These are phyloP conservation scores for Hydropsyche betteni DNA, from an alignment of 2,888 invertebrate species.

Conservation along the genomic window DNA sequence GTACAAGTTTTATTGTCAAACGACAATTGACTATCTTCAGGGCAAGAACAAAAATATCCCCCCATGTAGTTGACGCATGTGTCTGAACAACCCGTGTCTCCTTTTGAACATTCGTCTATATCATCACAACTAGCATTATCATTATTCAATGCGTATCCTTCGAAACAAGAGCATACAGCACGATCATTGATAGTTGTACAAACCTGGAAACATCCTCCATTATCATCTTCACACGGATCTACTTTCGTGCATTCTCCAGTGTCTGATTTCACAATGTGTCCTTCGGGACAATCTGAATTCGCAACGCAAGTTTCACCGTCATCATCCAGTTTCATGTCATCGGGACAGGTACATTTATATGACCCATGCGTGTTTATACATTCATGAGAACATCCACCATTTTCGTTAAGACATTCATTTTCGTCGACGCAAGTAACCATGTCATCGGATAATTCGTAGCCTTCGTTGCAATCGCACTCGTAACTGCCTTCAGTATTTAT, in stretches of 20 bases:
- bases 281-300: constrained; percentile 46
- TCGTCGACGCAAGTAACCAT: constrained; percentile 55
- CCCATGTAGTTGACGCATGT: constrained; percentile 62
- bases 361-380: constrained; percentile 72
- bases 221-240: constrained; percentile 64
- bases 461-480: constrained; percentile 63
- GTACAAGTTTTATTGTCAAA: constrained; percentile 54
- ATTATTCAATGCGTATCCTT: constrained; percentile 64
- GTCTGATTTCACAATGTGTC: constrained; percentile 53
- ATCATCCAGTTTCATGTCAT: constrained; percentile 62
- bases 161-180: constrained; percentile 69
- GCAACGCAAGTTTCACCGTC: constrained; percentile 60
- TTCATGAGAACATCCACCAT: constrained; percentile 59
- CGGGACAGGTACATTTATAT: constrained; percentile 68
- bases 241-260: constrained; percentile 58
- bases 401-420: constrained; percentile 56
- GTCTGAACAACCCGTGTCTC: constrained; percentile 58
- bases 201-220: constrained; percentile 65
- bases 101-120: constrained; percentile 62
- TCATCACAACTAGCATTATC: constrained; percentile 63
- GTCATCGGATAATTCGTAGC: constrained; percentile 54
- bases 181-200: constrained; percentile 70
- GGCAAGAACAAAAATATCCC: constrained; percentile 64
- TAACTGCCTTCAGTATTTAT: constrained; percentile 63
- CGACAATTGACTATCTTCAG: constrained; percentile 57